Conservation (phyloP, 2,797 vertebrate genomes). For the Argyrosomus regius region DNA sequence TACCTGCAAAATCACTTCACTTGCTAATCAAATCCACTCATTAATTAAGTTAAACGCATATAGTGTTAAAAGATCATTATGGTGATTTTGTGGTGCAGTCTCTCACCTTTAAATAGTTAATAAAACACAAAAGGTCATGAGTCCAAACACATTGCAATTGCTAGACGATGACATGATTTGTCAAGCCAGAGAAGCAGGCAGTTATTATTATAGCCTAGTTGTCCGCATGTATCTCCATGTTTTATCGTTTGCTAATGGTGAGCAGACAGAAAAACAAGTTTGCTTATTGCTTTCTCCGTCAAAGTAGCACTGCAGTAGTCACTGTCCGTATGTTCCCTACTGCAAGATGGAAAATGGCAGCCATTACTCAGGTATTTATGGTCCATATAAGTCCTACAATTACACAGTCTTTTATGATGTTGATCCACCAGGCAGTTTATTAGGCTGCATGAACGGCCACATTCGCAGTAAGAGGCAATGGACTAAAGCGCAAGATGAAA, state of each 20-base stretch:
- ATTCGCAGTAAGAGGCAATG: background rate
- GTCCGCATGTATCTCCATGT: conserved; percentile 1
- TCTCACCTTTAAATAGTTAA: background rate
- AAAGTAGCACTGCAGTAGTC: conserved; percentile 19
- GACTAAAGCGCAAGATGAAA: conserved; percentile 18
- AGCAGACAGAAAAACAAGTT: conserved; percentile 39
- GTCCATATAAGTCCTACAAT: conserved; percentile 40
- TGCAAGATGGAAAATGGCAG: background rate
- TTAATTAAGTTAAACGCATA: background rate
- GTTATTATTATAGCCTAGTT: conserved; percentile 2
- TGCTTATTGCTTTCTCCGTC: conserved; percentile 17
- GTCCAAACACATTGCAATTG: conserved; percentile 2
- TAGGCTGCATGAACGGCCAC: background rate
- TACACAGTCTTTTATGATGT: conserved; percentile 46
- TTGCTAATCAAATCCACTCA: background rate
- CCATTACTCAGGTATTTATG: conserved; percentile 50
- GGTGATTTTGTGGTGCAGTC: conserved; percentile 3
- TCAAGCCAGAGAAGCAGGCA: background rate
- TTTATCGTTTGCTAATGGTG: conserved; percentile 29
- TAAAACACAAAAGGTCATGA: background rate
- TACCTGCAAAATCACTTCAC: background rate
- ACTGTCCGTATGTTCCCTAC: conserved; percentile 4
- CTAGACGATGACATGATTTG: conserved; percentile 3
- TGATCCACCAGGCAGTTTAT: conserved; percentile 10
- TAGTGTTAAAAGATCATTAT: background rate